Conservation (phyloP, 2,888 invertebrate genomes). For the Pristionchus mayeri region DNA sequence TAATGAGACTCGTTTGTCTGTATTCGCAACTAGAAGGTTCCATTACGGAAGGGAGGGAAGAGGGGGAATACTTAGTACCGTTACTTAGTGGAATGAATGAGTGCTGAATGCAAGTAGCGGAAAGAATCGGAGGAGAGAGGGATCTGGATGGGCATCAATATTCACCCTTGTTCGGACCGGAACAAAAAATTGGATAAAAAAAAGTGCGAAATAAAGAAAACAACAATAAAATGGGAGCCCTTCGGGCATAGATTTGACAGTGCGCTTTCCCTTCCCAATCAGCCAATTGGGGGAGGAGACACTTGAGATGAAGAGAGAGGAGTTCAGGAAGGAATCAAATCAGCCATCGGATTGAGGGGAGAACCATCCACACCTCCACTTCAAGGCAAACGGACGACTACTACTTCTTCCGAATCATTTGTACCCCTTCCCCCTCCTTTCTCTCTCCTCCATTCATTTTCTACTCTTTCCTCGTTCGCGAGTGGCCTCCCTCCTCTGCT, state of each 20-base stretch:
- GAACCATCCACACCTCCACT: not conserved
- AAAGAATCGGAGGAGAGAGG: not conserved
- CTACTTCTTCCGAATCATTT: not conserved
- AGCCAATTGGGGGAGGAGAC: constrained; percentile 9
- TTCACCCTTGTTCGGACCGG: not conserved
- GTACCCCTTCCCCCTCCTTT: not conserved
- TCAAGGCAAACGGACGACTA: too few species aligned
- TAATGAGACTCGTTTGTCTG: constrained; percentile 26
- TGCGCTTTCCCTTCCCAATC: not conserved
- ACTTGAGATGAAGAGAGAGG: not conserved
- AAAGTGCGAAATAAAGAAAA: not conserved
- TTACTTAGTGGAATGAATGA: constrained; percentile 24
- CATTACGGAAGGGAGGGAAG: constrained; percentile 3
- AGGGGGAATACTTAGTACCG: constrained; percentile 42
- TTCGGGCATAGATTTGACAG: not conserved
- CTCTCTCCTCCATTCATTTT: too few species aligned
- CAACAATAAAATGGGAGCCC: not conserved
- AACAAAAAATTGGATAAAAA: not conserved
- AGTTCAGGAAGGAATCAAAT: constrained; percentile 23
- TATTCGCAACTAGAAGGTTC: constrained; percentile 40
- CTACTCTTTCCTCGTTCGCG: not conserved
- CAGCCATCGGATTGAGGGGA: not conserved
- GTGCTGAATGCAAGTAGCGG: not conserved
- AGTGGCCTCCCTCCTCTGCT: not conserved
- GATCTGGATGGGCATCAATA: not conserved